Evolutionary conservation across 30 jellyfish, hydroid and myxozoan genomes (phyloP).

Genomic region (Aurelia coerulea): DNA sequence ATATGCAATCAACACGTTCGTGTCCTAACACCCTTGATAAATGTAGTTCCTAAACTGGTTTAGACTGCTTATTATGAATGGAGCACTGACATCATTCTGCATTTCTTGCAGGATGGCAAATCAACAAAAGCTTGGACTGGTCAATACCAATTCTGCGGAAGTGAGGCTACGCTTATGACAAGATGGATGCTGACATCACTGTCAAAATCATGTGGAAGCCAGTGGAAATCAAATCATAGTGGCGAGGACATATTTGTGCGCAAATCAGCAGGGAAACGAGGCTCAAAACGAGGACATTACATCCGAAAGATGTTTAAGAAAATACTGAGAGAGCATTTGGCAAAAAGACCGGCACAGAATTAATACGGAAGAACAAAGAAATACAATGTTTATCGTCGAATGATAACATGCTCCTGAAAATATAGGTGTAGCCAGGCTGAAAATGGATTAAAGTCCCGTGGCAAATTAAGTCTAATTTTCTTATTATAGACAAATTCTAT

Average conservation of each 20-base stretch:
- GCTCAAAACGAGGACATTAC: conserved; percentile 63
- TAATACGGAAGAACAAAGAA: no score
- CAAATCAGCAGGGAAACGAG: conserved; percentile 36
- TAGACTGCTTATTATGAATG: no score
- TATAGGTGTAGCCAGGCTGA: no score
- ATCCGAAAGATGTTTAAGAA: conserved; percentile 50
- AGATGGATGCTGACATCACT: conserved; percentile 81
- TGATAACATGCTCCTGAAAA: no score
- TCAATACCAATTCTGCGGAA: conserved; percentile 75
- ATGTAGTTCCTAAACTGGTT: no score
- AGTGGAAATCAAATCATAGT: conserved; percentile 47
- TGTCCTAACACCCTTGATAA: no score
- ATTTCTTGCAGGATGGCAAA: conserved; percentile 38
- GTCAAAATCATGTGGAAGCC: conserved; percentile 58
- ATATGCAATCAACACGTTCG: no score
- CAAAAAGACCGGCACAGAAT: not conserved
- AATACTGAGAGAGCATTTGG: conserved; percentile 13
- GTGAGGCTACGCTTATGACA: conserved; percentile 60
- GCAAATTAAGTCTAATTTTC: no score
- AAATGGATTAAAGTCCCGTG: no score
- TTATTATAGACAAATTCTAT: no score
- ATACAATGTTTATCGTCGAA: no score
- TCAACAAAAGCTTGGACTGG: conserved; percentile 86
- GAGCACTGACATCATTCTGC: no score
- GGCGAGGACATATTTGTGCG: conserved; percentile 82